Evolutionary conservation across 2,113 vertebrate genomes (phyloP), one percentile per base, ranked within the genome.

Genomic region (Esox niger): DNA sequence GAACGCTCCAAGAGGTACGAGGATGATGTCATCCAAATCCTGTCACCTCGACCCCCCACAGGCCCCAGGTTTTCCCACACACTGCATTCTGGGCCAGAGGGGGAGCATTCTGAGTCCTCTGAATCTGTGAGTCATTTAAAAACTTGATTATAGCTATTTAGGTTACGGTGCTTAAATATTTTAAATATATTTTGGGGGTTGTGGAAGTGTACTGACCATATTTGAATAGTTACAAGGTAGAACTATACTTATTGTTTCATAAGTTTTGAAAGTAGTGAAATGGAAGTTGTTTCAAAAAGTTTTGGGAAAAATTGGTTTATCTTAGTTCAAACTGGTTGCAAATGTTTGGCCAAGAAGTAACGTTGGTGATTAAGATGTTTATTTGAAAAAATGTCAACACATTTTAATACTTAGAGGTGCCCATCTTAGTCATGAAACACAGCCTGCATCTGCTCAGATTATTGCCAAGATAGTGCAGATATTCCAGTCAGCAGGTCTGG

Each of bases 21-120:
- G 56, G 92, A 92, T 64, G 90, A 86, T 27, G 68, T 81, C 0
- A 55, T 80, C 54, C 78, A 64, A 20, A 2, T 90, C 64, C 79
- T 86, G 25, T 89, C 84, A 56, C 95, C 96, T 0, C 94, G 68
- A 0, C 95, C 95, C 0, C 95, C 95, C 0, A 62, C 55, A 0
- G 80, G 80, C 1, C 90, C 91, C 0, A 91, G 87, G 73, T 86
- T 4, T 21, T 69, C 6, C 1, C 65, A 54, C 0, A 71, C 83
- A 10, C 88, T 68, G 55, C 82, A 75, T 31, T 85, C 87, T 17
- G 67, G 81, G 1, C 81, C 84, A 6, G 79, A 93, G 20, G 83
- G 67, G 63, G 90, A 90, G 10, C 75, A 79, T 38, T 87, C 87
- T 0, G 86, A 90, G 21, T 86, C 75, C 62, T 86, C 90, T 0